These are phyloP conservation scores for Umimayanthus kanabou DNA, from an alignment of 92 coral and sea anemone species.

Conservation along the genomic window DNA sequence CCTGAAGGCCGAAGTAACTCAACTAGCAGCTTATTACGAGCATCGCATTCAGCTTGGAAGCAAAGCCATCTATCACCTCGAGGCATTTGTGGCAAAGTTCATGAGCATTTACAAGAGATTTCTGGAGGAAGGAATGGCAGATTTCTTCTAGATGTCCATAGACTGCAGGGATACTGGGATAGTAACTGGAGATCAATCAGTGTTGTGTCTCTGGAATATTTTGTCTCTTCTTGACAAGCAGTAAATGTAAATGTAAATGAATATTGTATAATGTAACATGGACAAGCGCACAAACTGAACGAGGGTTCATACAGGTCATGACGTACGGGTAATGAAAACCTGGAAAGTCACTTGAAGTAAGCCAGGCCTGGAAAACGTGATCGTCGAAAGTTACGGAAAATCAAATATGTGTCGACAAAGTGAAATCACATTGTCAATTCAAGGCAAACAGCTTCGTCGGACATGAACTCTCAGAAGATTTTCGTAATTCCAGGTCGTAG, in stretches of 20 bases:
- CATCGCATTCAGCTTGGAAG: constrained; percentile 94
- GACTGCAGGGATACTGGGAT: neutral
- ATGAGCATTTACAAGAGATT: constrained; percentile 96
- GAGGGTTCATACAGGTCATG: neutral
- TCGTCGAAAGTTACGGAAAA: neutral
- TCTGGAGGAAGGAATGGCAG: constrained; percentile 98
- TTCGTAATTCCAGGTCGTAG: neutral
- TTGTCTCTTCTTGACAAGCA: neutral
- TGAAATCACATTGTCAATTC: neutral
- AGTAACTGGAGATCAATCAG: neutral
- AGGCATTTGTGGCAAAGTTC: constrained; percentile 97
- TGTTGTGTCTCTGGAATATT: neutral
- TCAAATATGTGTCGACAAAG: neutral
- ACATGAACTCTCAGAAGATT: neutral
- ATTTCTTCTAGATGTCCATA: constrained; percentile 64
- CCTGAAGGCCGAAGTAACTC: constrained; percentile 89
- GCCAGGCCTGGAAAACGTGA: neutral
- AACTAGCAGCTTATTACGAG: constrained; percentile 93
- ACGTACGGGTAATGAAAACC: neutral
- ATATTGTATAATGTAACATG: too few relatives aligned
- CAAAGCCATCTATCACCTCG: constrained; percentile 93
- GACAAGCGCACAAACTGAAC: neutral
- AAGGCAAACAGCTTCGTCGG: neutral
- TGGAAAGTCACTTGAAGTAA: neutral
- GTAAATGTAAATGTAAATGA: too few relatives aligned